A percentile compares a stretch with the other conserved stretches of the same genome.
Conservation (phyloP, 2,888 invertebrate species). For the Mellilla xanthometata region DNA sequence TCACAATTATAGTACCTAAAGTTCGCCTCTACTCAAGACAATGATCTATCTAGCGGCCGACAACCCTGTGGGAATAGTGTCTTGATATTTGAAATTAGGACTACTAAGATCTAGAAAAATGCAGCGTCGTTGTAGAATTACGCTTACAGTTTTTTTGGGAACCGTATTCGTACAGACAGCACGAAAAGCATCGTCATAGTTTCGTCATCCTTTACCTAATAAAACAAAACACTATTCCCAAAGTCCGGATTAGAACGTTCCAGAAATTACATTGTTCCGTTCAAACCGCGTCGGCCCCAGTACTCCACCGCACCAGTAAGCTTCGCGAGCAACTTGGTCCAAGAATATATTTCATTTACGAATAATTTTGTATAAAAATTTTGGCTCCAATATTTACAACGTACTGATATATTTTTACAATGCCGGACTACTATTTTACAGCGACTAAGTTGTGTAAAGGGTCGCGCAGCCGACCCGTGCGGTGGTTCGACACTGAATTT, state of each 20-base stretch:
- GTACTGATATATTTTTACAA: constrained; percentile 73
- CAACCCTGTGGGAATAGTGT: constrained; percentile 1
- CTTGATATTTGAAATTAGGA: not conserved
- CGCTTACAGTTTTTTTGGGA: too few species aligned
- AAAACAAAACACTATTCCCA: constrained; percentile 3
- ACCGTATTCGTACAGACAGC: too few species aligned
- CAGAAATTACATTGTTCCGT: constrained; percentile 2
- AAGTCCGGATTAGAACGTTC: constrained; percentile 5
- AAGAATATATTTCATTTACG: constrained; percentile 70
- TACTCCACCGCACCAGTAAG: constrained; percentile 30
- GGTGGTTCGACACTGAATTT: constrained; percentile 51
- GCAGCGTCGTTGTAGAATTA: too few species aligned
- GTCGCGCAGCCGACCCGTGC: constrained; percentile 43
- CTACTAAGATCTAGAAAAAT: too few species aligned
- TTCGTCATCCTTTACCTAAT: not conserved
- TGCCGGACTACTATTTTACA: constrained; percentile 73
- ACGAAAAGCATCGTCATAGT: too few species aligned
- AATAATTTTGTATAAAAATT: constrained; percentile 80
- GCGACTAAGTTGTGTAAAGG: constrained; percentile 62
- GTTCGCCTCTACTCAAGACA: constrained; percentile 73
- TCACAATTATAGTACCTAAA: constrained; percentile 68
- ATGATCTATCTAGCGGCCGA: constrained; percentile 14
- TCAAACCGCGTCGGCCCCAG: constrained; percentile 31
- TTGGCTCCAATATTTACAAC: constrained; percentile 79
- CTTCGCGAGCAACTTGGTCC: constrained; percentile 61